Base-by-base conservation (phyloP, 2,888 invertebrate species). In the Mesorhabditis sp. region DNA sequence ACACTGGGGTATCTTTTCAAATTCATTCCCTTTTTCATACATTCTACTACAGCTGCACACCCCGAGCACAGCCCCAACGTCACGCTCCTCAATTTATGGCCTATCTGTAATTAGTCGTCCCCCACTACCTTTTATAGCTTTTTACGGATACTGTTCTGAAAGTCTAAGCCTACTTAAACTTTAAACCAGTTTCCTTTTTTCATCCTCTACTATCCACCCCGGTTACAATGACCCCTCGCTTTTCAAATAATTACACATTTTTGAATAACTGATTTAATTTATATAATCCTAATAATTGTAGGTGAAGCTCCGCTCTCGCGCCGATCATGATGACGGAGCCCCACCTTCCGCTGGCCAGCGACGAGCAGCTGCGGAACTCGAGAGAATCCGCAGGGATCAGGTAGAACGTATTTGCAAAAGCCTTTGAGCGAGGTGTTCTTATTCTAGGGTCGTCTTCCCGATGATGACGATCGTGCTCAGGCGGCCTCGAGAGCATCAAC, bases 321-420 rank as follows among this genome's bases (percentile, higher is more conserved):
- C 71, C 5, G 75, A 78, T 4, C 75, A 79, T n/a, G 82, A 82
- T 66, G 81, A 73, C 44, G 83, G 77, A 15, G 80, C 74, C 4
- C 65, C 76, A 5, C 70, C 70, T 69, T 83, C 82, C 28, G 74
- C 83, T 6, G 84, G 84, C 41, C 84, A 84, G 73, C 68, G 74
- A 67, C 71, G 84, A 64, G 84, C 84, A 4, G 83, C 84, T 4
- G 81, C 82, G 43, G 84, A 83, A 65, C 70, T 83, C 66, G 83
- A 83, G n/a, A 71, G 80, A 13, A 83, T 83, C 70, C 76, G 76
- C 58, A 70, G 83, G 45, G 80, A 83, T 71, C 82, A 82, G 74
- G 72, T 68, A 66, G 15, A 43, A 13, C 13, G 42, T n/a, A 13
- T 43, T 28, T 42, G 43, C 13, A 7, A 42, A 6, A 13, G 28